A percentile compares a stretch with the other conserved stretches of the same genome.
Conservation (phyloP, 1,140 invertebrate species). For the Brachionus plicatilis region DNA sequence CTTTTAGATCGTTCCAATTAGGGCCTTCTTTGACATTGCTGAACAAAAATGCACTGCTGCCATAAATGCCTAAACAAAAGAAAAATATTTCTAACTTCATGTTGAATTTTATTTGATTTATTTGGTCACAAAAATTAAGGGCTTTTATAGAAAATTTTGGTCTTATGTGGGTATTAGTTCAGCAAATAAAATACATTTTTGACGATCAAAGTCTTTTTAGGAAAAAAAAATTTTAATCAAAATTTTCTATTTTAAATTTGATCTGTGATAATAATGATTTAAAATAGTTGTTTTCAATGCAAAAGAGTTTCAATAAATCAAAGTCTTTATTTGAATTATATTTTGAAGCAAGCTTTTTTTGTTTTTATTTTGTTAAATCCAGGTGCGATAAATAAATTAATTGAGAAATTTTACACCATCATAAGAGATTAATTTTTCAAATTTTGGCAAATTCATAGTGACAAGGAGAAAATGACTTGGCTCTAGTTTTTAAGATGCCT, state of each 20-base stretch:
- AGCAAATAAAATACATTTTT: background rate
- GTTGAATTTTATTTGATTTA: background rate
- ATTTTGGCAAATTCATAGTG: no score
- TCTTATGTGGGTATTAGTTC: background rate
- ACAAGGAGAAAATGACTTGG: no score
- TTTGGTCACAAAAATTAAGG: background rate
- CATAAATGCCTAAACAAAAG: background rate
- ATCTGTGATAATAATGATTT: background rate
- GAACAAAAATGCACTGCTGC: background rate
- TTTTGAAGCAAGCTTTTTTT: no score
- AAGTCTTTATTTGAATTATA: background rate
- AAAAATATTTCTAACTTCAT: background rate
- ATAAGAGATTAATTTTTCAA: no score
- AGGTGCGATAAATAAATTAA: no score
- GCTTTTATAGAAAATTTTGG: background rate
- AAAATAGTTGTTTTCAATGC: background rate
- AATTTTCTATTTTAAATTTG: background rate
- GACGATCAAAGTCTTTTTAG: background rate
- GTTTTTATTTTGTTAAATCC: no score
- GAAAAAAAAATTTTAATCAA: background rate
- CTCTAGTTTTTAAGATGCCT: no score
- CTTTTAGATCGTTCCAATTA: slow-evolving; percentile 37
- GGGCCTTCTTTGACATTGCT: background rate
- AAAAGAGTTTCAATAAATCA: background rate
- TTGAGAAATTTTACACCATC: no score